Percentiles rank a stretch among this genome's conserved stretches.
Conservation (phyloP, 2,797 vertebrate genomes). For the Poeciliopsis paucimaculata region DNA sequence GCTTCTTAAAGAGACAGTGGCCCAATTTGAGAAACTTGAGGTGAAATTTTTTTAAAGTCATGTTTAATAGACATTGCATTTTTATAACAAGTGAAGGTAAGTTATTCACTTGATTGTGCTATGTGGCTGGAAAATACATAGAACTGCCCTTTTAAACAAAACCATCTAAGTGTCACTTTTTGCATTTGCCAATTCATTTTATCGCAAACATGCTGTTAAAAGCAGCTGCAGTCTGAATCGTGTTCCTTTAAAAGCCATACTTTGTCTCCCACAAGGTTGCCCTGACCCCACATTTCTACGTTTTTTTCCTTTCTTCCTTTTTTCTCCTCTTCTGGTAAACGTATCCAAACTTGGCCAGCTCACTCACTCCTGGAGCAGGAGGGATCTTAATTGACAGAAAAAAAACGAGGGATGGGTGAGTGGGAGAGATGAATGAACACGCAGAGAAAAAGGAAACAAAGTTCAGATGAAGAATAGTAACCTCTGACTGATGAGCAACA, state of each 20-base stretch:
- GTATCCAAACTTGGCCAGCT: conserved; percentile 50
- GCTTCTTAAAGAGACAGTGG: no score
- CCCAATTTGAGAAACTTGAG: no score
- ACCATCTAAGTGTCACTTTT: not conserved
- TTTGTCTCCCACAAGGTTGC: conserved; percentile 26
- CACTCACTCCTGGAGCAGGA: conserved; percentile 32
- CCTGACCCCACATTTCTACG: conserved; percentile 31
- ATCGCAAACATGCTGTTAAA: conserved; percentile 8
- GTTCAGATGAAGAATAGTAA: conserved; percentile 52
- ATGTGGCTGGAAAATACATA: no score
- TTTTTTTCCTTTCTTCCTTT: conserved; percentile 18
- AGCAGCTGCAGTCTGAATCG: conserved; percentile 6
- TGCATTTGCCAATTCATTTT: conserved; percentile 2
- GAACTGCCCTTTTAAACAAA: not conserved
- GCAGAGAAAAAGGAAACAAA: conserved; percentile 34
- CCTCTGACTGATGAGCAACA: conserved; percentile 60
- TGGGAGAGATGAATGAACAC: conserved; percentile 37
- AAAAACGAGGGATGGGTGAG: conserved; percentile 5
- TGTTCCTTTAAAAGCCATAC: conserved; percentile 23
- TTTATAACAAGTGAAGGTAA: no score
- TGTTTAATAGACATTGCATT: no score
- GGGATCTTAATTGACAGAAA: conserved; percentile 14
- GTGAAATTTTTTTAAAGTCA: no score
- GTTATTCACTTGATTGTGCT: no score
- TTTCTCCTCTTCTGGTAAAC: conserved; percentile 27